Evolutionary conservation across 2,113 vertebrate species (phyloP).

Genomic region (Stegastes partitus): DNA sequence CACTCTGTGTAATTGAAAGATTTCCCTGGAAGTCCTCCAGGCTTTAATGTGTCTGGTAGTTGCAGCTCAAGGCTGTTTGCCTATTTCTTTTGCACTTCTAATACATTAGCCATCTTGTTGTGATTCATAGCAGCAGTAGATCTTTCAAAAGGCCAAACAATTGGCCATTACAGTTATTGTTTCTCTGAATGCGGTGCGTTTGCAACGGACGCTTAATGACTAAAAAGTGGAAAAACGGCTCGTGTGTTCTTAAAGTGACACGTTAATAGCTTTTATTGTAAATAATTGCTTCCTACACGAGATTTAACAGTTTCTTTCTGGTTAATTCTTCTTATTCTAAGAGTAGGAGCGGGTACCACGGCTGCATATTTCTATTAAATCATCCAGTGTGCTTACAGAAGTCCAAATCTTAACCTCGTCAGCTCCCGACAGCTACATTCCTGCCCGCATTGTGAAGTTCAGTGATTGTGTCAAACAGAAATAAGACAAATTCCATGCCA

Average conservation of each 20-base stretch:
- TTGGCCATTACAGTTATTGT: slow-evolving; percentile 73
- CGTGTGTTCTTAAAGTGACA: slow-evolving; percentile 1
- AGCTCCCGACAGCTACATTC: not conserved
- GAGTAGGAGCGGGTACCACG: not conserved
- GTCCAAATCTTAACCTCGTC: too few relatives aligned
- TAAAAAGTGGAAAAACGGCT: not conserved
- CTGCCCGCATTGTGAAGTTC: not conserved
- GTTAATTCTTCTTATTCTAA: slow-evolving; percentile 7
- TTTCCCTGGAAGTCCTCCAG: slow-evolving; percentile 83
- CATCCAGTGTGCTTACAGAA: too few relatives aligned
- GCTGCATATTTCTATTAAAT: not conserved
- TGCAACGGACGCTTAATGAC: not conserved
- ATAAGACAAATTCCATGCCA: slow-evolving; percentile 36
- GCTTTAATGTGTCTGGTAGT: slow-evolving; percentile 81
- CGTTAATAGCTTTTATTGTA: not conserved
- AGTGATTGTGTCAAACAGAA: slow-evolving; percentile 39
- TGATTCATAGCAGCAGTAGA: slow-evolving; percentile 70
- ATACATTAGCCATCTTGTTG: slow-evolving; percentile 68
- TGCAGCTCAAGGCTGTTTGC: slow-evolving; percentile 74
- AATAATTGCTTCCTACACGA: too few relatives aligned
- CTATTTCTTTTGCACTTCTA: slow-evolving; percentile 79
- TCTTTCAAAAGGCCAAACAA: slow-evolving; percentile 69
- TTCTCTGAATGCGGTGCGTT: slow-evolving; percentile 41
- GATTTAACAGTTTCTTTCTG: not conserved
- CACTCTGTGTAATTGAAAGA: slow-evolving; percentile 87